Base-by-base conservation (phyloP, 1,140 invertebrate genomes). In the Microvelia longipes region DNA sequence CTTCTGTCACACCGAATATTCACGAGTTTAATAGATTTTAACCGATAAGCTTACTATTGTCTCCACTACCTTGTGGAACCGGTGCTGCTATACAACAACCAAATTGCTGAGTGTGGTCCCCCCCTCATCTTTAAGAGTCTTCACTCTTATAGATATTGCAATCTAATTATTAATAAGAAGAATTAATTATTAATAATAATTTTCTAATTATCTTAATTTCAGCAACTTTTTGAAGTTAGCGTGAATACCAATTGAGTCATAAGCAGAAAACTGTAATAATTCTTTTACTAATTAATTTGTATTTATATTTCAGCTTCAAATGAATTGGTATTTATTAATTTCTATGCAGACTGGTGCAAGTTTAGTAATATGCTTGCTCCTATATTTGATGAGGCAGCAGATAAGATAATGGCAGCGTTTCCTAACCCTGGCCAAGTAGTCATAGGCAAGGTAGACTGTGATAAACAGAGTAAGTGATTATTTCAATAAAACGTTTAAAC, bases 311-410 rank as follows among this genome's bases (percentile, higher is more conserved):
- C 84, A 97, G 95, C 90, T 71, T 87, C 88, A 68, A 93, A 94
- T 85, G 94, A 98, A 84, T 82, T 98, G 79, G 95, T 98, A 68
- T 93, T 98, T 80, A 90, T 98, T 72, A 98, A 98, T 82, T 98
- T 98, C 82, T 98, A 98, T 83, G 96, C 96, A 14, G 95, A 98
- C 78, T 98, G 95, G 94, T 97, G 92, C 82, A 85, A 87, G 75
- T 93, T 92, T 81, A 98, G 96, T 84, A 97, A 96, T 82, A 87
- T 96, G 79, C 82, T 99, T 76, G 90, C 91, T 75, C 97, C 97
- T 29, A 90, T 98, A 78, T 99, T 97, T 83, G 94, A 98, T 81
- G 94, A 98, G 82, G 90, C 95, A 29, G 91, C 94, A 26, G 89
- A 91, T 75, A 93, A 93, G 85, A 84, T 98, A 68, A 82, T 78